These are phyloP conservation scores for Lepidochitona cinerea DNA, from an alignment of 2,888 invertebrate genomes.

Conservation along the genomic window DNA sequence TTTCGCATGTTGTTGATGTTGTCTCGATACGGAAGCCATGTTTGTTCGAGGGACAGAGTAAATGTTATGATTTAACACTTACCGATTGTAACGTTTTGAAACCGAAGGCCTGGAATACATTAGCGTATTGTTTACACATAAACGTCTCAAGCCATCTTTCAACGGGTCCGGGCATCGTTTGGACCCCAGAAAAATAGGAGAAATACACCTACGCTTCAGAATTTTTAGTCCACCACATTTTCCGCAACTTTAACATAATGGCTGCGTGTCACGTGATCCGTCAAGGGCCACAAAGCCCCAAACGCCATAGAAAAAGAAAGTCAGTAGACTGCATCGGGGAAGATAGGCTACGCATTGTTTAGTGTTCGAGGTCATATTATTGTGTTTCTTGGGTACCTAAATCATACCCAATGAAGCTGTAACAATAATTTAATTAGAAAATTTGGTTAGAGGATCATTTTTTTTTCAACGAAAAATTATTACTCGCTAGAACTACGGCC, in stretches of 20 bases:
- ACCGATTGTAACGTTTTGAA: conserved; percentile 65
- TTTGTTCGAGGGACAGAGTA: background rate
- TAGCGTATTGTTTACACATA: conserved; percentile 64
- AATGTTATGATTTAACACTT: conserved; percentile 31
- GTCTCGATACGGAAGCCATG: background rate
- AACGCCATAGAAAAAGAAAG: background rate
- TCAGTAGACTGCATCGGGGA: no score
- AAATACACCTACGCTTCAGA: background rate
- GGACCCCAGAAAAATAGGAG: background rate
- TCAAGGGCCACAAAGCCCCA: conserved; percentile 8
- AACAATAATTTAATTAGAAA: no score
- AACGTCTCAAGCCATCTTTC: conserved; percentile 66
- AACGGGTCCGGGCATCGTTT: conserved; percentile 58
- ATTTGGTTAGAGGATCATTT: no score
- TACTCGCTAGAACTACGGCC: no score
- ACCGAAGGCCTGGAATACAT: conserved; percentile 59
- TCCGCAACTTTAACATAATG: conserved; percentile 60
- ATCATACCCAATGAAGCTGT: no score
- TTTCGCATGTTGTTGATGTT: no score
- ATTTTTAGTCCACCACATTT: conserved; percentile 32
- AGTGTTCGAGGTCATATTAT: no score
- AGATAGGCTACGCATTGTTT: no score
- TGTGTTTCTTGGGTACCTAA: no score
- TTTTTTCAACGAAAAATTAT: no score
- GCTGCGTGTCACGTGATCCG: conserved; percentile 63